Evolutionary conservation across 2,113 vertebrate genomes (phyloP).

Genomic region (Trematocara nigrifrons): DNA sequence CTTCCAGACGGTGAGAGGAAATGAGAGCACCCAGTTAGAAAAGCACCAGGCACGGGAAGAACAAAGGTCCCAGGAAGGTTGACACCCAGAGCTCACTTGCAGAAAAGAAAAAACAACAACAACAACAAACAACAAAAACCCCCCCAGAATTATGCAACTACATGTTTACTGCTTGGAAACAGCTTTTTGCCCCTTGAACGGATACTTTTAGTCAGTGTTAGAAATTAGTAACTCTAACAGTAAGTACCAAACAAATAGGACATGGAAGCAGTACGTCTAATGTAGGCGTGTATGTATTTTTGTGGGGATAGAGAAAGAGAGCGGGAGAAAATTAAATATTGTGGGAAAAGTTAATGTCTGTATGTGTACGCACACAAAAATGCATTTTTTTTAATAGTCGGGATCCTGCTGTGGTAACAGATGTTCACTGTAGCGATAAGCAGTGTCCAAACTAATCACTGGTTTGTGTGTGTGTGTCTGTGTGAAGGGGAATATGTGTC

Average conservation of each 20-base stretch:
- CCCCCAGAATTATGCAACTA: neutral
- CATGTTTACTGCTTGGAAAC: neutral
- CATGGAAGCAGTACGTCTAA: neutral
- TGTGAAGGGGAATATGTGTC: neutral
- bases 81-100: neutral
- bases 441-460: conserved; percentile 53
- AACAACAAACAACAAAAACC: accelerated
- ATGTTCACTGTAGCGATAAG: conserved; percentile 50
- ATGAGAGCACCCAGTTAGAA: neutral
- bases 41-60: neutral
- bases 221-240: neutral
- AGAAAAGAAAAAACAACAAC: neutral
- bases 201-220: neutral
- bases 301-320: neutral
- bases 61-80: neutral
- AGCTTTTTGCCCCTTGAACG: neutral
- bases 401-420: conserved; percentile 61
- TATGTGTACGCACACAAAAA: neutral
- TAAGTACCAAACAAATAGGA: neutral
- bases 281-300: neutral
- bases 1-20: neutral
- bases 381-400: conserved; percentile 27
- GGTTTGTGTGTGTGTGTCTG: neutral
- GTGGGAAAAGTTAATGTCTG: neutral
- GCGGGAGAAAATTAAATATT: neutral